Base-by-base conservation (phyloP, 2,113 vertebrate genomes). In the Pongo abelii region DNA sequence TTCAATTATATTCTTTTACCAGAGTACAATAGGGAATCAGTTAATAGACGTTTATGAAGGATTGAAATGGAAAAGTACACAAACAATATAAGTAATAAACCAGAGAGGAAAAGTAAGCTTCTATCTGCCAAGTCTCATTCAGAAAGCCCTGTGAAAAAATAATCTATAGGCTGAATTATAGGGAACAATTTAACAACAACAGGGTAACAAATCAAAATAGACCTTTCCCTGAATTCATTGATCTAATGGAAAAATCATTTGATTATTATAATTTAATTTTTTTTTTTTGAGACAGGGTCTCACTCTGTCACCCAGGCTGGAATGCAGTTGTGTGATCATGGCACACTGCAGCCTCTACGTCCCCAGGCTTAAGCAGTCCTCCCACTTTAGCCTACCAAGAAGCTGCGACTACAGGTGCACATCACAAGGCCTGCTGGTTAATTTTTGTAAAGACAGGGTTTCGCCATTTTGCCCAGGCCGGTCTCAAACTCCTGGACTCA, bases 1-100 rank as follows among this genome's bases (percentile, higher is more conserved):
- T 92, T 64, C 91, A 97, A 93, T 97, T 97, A 85, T 46, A 74
- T 79, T 46, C 8, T 93, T n/a, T 97, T 80, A 52, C 9, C 12
- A 93, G 55, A 89, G 12, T 81, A 93, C 40, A 94, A 72, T 59
- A 22, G 18, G 80, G 10, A 38, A 93, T 91, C 1, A 6, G 38
- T 95, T 78, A 95, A 75, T 18, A 97, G 18, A 20, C 92, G 12
- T 93, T 98, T 93, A 88, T 79, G 12, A 64, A 95, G 27, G 22
- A 96, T 32, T 72, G 35, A 27, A 4, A 84, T 27, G 46, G 10
- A 38, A 18, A 59, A 1, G 69, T 55, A 96, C 30, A 70, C 57
- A 86, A 30, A 78, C 18, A 90, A 88, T 9, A 40, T 9, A 80
- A 88, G 75, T 48, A 77, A 96, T 92, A 96, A 97, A 84, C 0